These are phyloP conservation scores for Trichonephila clavata DNA, from an alignment of 1,140 invertebrate species.

Conservation along the genomic window DNA sequence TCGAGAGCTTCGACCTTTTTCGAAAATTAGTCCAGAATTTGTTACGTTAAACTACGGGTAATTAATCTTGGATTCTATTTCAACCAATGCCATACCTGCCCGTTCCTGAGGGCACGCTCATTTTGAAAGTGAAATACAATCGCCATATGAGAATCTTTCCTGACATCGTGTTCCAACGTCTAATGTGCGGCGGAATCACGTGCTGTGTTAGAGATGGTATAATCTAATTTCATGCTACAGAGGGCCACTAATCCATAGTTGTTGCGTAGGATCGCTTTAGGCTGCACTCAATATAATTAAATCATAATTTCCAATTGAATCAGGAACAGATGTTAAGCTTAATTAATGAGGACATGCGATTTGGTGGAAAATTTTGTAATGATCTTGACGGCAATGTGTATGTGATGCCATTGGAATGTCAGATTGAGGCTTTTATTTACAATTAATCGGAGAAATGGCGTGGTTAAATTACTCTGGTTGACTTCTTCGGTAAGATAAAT, in stretches of 20 bases:
- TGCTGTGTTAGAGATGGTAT: neutral
- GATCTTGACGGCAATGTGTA: conserved; percentile 40
- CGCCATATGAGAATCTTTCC: neutral
- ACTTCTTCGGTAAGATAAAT: conserved; percentile 11
- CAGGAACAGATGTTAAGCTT: conserved; percentile 49
- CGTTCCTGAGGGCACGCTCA: neutral
- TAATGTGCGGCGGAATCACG: conserved; percentile 13
- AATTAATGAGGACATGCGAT: conserved; percentile 49
- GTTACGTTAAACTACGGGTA: neutral
- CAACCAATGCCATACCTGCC: neutral
- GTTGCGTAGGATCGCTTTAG: conserved; percentile 1
- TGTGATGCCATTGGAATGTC: neutral
- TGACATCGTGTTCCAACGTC: neutral
- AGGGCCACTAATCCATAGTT: conserved; percentile 7
- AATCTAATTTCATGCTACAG: conserved; percentile 49
- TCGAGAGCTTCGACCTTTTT: neutral
- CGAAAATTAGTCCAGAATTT: neutral
- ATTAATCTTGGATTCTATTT: neutral
- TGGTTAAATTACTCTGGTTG: conserved; percentile 39
- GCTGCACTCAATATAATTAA: conserved; percentile 62
- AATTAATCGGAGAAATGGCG: conserved; percentile 21
- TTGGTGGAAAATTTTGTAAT: conserved; percentile 58
- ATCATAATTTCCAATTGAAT: conserved; percentile 63
- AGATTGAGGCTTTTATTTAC: conserved; percentile 20
- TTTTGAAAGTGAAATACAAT: neutral